Evolutionary conservation across 2,888 invertebrate species (phyloP).

Genomic region (Antheraea assamensis): DNA sequence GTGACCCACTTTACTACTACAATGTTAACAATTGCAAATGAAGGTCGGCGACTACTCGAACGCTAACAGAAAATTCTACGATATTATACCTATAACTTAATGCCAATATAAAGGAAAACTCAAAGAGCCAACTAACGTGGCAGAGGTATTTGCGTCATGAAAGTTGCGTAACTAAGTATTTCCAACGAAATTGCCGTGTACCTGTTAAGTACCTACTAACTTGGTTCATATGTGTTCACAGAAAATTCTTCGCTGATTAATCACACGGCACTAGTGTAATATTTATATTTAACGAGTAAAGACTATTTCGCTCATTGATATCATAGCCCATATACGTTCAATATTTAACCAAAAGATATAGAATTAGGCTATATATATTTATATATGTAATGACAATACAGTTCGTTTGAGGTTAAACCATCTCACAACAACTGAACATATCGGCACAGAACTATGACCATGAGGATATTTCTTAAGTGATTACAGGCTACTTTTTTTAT

Average conservation of each 20-base stretch:
- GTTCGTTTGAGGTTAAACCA: too few relatives aligned
- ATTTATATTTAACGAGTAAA: constrained; percentile 3
- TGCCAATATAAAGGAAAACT: constrained; percentile 16
- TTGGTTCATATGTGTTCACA: constrained; percentile 10
- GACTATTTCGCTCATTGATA: too few relatives aligned
- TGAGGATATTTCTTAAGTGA: too few relatives aligned
- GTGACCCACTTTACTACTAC: constrained; percentile 51
- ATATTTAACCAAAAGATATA: too few relatives aligned
- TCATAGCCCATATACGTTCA: too few relatives aligned
- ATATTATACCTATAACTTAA: neutral
- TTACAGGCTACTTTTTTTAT: too few relatives aligned
- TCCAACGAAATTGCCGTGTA: constrained; percentile 19
- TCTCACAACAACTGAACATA: too few relatives aligned
- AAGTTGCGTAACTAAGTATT: constrained; percentile 26
- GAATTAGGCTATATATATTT: too few relatives aligned
- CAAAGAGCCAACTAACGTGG: constrained; percentile 20
- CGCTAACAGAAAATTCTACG: neutral
- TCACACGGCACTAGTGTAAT: constrained; percentile 12
- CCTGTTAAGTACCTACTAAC: constrained; percentile 19
- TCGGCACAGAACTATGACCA: too few relatives aligned
- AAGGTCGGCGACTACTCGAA: neutral
- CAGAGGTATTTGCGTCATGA: constrained; percentile 22
- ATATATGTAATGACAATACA: too few relatives aligned
- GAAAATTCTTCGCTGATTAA: constrained; percentile 22
- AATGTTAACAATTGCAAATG: constrained; percentile 14